phyloP scores from a whole-genome alignment of 2,797 vertebrate genomes.

The Ctenosaura bakeri region DNA sequence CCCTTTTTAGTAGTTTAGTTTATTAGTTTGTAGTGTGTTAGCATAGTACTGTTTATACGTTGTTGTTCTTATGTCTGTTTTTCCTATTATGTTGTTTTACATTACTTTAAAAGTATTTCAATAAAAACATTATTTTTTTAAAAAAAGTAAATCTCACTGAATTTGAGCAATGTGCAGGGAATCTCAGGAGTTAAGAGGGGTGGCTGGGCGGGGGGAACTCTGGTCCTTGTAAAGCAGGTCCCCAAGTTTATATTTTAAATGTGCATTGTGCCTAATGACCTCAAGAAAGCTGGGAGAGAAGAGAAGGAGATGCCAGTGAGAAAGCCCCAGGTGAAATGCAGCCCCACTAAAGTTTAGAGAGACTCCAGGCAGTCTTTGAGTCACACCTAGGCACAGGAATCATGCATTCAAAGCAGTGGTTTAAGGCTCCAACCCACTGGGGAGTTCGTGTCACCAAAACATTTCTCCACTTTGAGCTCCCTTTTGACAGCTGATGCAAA shows the following conservation, averaged over 20 bases:
- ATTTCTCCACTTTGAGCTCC: background rate
- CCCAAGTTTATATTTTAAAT: background rate
- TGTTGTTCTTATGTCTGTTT: no score
- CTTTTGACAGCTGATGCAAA: background rate
- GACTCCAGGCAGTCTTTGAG: background rate
- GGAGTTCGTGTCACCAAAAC: no score
- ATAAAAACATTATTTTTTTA: no score
- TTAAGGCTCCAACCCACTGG: background rate
- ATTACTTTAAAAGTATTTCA: no score
- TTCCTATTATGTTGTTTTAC: no score
- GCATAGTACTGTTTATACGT: no score
- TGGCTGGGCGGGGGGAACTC: background rate
- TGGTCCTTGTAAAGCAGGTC: background rate
- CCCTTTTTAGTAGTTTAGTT: no score
- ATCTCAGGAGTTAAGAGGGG: background rate
- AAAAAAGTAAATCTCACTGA: no score
- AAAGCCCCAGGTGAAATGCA: background rate
- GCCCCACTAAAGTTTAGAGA: background rate
- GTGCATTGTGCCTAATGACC: background rate
- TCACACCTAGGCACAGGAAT: background rate
- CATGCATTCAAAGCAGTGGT: no score
- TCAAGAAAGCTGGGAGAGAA: background rate
- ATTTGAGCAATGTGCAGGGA: background rate
- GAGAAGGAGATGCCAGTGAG: rapidly evolving
- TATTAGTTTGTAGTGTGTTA: no score